These are phyloP conservation scores for Cenopis cana DNA, from an alignment of 2,888 invertebrate genomes.

Conservation along the genomic window DNA sequence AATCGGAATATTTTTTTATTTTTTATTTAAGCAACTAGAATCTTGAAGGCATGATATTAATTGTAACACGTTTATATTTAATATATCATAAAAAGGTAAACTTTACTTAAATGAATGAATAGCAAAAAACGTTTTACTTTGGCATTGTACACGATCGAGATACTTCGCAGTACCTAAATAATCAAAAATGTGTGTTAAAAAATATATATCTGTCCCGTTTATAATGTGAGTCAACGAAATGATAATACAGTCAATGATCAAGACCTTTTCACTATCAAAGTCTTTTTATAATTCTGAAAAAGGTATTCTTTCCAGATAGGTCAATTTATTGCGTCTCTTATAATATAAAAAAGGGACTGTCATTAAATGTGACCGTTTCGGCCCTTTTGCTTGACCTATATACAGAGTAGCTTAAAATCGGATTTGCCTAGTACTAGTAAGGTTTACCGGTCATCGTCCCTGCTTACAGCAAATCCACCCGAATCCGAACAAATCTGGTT, in stretches of 20 bases:
- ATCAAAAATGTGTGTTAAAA: not conserved
- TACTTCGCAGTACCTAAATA: too few species aligned
- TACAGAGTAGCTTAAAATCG: constrained; percentile 18
- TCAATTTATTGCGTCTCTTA: constrained; percentile 3
- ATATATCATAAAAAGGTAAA: too few species aligned
- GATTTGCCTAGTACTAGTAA: constrained; percentile 30
- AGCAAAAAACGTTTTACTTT: not conserved
- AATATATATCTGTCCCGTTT: not conserved
- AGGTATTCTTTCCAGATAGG: not conserved
- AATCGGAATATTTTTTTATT: too few species aligned
- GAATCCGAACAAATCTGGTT: constrained; percentile 39
- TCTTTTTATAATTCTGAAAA: constrained; percentile 14
- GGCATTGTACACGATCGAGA: not conserved
- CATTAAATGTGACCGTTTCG: constrained; percentile 25
- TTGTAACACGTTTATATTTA: too few species aligned
- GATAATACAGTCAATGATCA: not conserved
- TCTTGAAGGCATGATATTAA: too few species aligned
- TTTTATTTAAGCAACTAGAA: too few species aligned
- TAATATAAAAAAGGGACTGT: constrained; percentile 11
- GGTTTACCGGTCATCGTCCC: constrained; percentile 35
- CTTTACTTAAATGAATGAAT: not conserved
- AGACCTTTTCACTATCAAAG: not conserved
- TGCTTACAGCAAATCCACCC: constrained; percentile 26
- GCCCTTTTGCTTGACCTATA: constrained; percentile 4
- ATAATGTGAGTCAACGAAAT: not conserved